These are phyloP conservation scores for Bradypodion pumilum DNA, from an alignment of 2,797 vertebrate species.

Conservation along the genomic window DNA sequence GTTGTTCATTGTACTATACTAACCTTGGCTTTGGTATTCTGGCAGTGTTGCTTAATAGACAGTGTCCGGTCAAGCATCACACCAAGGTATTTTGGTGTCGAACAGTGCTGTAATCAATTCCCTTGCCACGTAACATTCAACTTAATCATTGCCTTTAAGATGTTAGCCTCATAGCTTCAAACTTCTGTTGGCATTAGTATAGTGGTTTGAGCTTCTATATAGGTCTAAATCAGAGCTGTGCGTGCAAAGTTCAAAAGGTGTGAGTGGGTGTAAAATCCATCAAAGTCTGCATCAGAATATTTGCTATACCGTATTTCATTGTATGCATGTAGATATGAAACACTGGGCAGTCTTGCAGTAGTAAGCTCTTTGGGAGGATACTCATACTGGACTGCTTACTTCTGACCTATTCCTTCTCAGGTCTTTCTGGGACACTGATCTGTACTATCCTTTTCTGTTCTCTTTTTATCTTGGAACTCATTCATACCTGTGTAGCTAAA, in stretches of 20 bases:
- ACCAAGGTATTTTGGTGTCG: too few species aligned
- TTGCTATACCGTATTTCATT: too few species aligned
- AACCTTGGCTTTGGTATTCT: too few species aligned
- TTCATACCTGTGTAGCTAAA: background rate
- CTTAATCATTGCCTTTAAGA: too few species aligned
- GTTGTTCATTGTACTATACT: too few species aligned
- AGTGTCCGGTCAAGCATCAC: too few species aligned
- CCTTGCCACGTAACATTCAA: too few species aligned
- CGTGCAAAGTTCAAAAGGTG: background rate
- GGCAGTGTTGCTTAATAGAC: too few species aligned
- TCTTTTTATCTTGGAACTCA: background rate
- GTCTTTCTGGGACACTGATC: background rate
- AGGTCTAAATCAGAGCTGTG: background rate
- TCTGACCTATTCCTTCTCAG: background rate
- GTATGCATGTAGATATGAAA: slow-evolving; percentile 57
- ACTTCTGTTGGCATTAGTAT: background rate
- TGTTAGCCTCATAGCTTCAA: background rate
- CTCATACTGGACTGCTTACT: background rate
- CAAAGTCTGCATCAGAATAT: slow-evolving; percentile 16
- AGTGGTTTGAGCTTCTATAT: background rate
- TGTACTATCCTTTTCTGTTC: background rate
- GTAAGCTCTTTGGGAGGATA: too few species aligned
- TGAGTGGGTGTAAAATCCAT: too few species aligned
- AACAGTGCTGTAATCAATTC: too few species aligned
- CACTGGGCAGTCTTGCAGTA: too few species aligned